Evolutionary conservation across 2,113 vertebrate genomes (phyloP), one percentile per base, ranked within the genome.

Genomic region (Cepphus grylle): DNA sequence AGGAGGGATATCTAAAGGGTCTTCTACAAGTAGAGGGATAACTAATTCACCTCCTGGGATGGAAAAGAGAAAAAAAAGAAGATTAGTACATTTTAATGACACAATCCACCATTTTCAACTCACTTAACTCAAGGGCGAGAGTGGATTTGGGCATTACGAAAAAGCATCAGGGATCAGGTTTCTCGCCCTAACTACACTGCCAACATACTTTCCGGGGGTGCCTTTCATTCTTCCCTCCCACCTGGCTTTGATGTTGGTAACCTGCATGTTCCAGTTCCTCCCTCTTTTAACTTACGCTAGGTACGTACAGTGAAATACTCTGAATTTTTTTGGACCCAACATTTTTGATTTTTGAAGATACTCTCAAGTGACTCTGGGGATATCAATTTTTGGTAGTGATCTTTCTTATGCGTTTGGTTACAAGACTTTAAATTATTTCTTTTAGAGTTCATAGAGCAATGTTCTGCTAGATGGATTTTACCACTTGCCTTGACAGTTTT

Each of bases 1-100:
- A 98, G 98, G 98, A 98, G 99, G 99, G 98, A 98, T 98, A 97
- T 97, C 99, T 99, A 99, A 99, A 99, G 99, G 99, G 98, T 99
- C 99, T 99, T 99, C 99, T 98, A 99, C 98, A 98, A 99, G 98
- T 98, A 99, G 98, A 98, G 98, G 99, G 97, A 98, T 98, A 98
- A 99, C 99, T 99, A 99, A 99, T 99, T 99, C 99, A 98, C 99
- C 99, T 99, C 99, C 99, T 99, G 98, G 97, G 98, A 97, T 98
- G 86, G 93, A 98, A 99, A 97, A 99, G 94, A 97, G 90, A 97
- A 86, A 92, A 94, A 97, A 96, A 93, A 97, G 20, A 93, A 50
- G 47, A 96, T 98, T 98, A 98, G 98, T 97, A 97, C 62, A 88
- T 79, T 93, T 85, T 72, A 61, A 91, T 80, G 89, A 92, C 30